Evolutionary conservation across 2,797 vertebrate genomes (phyloP).

Genomic region (Ceyx erithaca): DNA sequence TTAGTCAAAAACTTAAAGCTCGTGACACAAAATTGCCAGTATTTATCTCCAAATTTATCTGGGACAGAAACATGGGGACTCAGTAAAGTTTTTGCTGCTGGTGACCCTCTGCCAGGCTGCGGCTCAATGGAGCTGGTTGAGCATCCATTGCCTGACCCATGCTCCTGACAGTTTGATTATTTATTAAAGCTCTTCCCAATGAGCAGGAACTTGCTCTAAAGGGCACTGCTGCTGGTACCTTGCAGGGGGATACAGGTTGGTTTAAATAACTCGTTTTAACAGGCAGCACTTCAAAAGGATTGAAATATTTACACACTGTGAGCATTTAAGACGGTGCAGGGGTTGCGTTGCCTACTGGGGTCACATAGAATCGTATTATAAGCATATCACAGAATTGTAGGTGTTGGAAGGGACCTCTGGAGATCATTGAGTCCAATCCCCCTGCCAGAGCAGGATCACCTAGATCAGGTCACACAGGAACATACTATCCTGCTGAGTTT

Average conservation of each 20-base stretch:
- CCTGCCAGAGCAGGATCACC: no score
- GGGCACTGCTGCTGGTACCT: not conserved
- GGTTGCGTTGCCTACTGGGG: not conserved
- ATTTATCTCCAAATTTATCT: not conserved
- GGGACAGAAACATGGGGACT: not conserved
- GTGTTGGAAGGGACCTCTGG: no score
- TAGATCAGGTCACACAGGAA: no score
- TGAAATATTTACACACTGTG: not conserved
- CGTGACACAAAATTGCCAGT: not conserved
- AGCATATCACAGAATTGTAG: no score
- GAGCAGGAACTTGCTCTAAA: not conserved
- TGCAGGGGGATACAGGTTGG: not conserved
- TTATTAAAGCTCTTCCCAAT: not conserved
- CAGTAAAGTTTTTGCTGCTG: not conserved
- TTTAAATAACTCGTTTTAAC: not conserved
- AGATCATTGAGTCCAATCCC: no score
- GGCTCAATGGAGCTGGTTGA: not conserved
- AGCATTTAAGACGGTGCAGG: not conserved
- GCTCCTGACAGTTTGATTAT: not conserved
- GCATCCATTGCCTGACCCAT: fast-evolving
- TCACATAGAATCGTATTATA: no score
- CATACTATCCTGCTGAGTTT: no score
- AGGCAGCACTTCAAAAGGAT: not conserved
- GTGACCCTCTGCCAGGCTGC: not conserved
- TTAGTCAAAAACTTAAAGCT: constrained; percentile 9